Evolutionary conservation across 2,113 vertebrate genomes (phyloP), one percentile per base, ranked within the genome.

Genomic region (Tupaia chinensis): DNA sequence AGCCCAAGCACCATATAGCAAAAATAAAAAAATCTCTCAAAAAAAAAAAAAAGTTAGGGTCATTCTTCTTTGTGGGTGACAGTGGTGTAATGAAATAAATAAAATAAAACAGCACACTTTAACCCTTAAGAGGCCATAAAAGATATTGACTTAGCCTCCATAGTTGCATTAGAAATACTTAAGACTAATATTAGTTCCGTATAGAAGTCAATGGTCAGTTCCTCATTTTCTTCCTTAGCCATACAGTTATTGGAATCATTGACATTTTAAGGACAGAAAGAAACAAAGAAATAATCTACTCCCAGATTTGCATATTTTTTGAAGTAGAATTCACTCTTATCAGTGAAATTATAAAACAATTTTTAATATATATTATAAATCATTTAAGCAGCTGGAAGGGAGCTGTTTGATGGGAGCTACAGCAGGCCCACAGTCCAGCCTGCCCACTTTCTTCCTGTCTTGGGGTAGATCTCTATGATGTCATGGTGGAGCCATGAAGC

Each of bases 181-280:
- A 13, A 85, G 56, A 85, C 16, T 3, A 44, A 44, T 44, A 89
- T 29, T 25, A 19, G 3, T 32, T 83, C 56, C 27, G 32, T 0
- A 32, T 12, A 34, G 14, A 68, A 73, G 14, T 76, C 20, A 87
- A 89, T 1, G 0, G 12, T 32, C 7, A 80, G 2, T 69, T 92
- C 91, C 25, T 29, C 9, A 73, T 22, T 94, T 54, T 81, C 15
- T 60, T 83, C 58, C 53, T 78, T 88, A 54, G 32, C 54, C 82
- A 70, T 19, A 4, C 16, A 56, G 22, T 76, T 93, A 77, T 9
- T 82, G 23, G 60, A 84, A 91, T 61, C 27, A 72, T 20, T 83
- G 56, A 29, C 9, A 87, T 93, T 89, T 95, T 87, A 86, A 27
- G 34, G 32, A 76, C 25, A 79, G 61, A 68, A 87, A 22, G 65